Conservation (phyloP, 2,888 invertebrate species). For the Branchellion lobata region DNA sequence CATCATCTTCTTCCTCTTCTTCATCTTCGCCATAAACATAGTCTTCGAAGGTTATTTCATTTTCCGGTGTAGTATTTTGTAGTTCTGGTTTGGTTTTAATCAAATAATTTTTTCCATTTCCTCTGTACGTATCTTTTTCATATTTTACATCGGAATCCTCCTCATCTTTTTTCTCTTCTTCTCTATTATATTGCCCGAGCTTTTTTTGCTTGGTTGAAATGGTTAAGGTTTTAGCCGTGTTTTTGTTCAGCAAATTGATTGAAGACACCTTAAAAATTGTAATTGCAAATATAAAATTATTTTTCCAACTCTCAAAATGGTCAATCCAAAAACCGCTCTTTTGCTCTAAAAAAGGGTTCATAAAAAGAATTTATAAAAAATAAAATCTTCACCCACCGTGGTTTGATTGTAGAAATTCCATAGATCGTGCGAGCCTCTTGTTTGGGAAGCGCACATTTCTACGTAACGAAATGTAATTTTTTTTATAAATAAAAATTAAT, state of each 20-base stretch:
- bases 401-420: slow-evolving; percentile 3
- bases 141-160: too few species aligned
- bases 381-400: neutral
- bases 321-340: too few species aligned
- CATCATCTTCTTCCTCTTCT: slow-evolving; percentile 36
- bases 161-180: neutral
- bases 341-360: too few species aligned
- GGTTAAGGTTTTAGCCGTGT: neutral
- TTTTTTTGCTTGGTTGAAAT: neutral
- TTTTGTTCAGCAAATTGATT: neutral
- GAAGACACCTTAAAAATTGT: slow-evolving; percentile 1
- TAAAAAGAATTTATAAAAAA: neutral
- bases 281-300: too few species aligned
- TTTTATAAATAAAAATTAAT: too few species aligned
- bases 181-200: neutral
- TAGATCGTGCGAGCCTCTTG: neutral
- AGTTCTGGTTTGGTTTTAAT: neutral
- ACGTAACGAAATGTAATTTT: too few species aligned
- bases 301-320: too few species aligned
- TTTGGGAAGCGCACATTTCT: too few species aligned
- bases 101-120: neutral
- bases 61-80: neutral
- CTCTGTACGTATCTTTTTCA: too few species aligned
- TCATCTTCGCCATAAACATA: neutral
- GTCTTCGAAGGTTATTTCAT: neutral